Conservation (phyloP, 2,113 vertebrate species). For the Lophochroa leadbeateri region DNA sequence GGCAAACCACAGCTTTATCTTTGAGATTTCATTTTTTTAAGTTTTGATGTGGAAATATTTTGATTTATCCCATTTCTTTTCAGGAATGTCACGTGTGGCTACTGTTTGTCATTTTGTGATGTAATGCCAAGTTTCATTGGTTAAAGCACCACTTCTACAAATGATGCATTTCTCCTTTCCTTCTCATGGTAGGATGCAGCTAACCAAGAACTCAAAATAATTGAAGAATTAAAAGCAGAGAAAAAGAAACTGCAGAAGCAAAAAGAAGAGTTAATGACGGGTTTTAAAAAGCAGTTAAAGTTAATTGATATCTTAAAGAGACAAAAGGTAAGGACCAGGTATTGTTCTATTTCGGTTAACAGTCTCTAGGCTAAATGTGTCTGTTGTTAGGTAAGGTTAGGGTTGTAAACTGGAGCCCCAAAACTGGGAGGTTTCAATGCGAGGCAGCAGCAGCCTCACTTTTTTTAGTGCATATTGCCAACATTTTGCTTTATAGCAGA, state of each 20-base stretch:
- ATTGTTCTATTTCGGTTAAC: background rate
- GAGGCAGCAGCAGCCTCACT: background rate
- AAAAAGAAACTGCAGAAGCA: slow-evolving; percentile 94
- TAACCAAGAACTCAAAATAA: slow-evolving; percentile 84
- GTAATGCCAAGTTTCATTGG: background rate
- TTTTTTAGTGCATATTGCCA: background rate
- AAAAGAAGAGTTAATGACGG: slow-evolving; percentile 88
- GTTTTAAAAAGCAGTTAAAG: slow-evolving; percentile 94
- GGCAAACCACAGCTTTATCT: background rate
- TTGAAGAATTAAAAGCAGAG: slow-evolving; percentile 86
- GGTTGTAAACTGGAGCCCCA: background rate
- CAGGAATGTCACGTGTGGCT: background rate
- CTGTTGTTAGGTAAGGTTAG: background rate
- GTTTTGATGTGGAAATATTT: background rate
- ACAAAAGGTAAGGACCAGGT: slow-evolving; percentile 84
- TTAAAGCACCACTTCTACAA: background rate
- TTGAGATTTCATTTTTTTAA: background rate
- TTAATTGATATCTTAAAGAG: slow-evolving; percentile 94
- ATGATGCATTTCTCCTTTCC: background rate
- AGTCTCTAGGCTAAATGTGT: background rate
- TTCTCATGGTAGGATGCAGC: slow-evolving; percentile 77
- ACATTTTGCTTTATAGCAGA: background rate
- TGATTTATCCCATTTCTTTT: background rate
- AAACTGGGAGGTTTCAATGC: background rate
- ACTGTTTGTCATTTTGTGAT: background rate